Base-by-base conservation (phyloP, 2,888 invertebrate genomes). In the Drosophila pullipes region DNA sequence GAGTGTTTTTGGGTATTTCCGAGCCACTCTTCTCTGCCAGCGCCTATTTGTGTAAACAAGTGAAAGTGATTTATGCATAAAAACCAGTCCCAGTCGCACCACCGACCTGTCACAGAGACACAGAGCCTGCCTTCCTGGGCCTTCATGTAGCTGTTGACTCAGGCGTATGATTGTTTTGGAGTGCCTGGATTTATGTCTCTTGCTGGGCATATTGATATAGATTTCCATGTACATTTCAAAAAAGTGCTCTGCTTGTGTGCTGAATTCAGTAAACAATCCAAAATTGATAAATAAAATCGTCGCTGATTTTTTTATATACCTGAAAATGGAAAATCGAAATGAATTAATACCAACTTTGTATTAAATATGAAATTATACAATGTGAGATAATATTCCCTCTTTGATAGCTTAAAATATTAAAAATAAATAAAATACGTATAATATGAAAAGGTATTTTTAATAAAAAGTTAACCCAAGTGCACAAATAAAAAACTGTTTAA, bases 41-140 rank as follows among this genome's bases (percentile, higher is more conserved):
- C 76, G 82, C 89, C 89, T 87, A 89, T 77, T 87, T 87, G 88
- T 89, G 88, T 85, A 89, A 87, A 85, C 88, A 87, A 87, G 87
- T 87, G 87, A 87, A 87, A 87, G 87, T 87, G 87, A 89, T 89
- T 87, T 87, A 87, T 89, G 87, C 82, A 87, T 76, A 85, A 76
- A 81, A 76, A 80, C 52, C 44, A 68, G 33, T 47, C 75, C 35
- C 52, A 61, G 44, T 50, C 72, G 41, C 57, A 50, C 64, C 74
- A 53, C 61, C 61, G 65, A 79, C 69, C 78, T 74, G 76, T 82
- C 80, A 69, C 57, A 53, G 53, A 60, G 50, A 60, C 53, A 4
- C 0, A 33, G 44, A 44, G 22, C 61, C 64, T 35, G 50, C 44
- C 64, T 53, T 57, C 58, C 57, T n/a, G 41, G 44, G 52, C 53